Base-by-base conservation (phyloP, 1,140 invertebrate species). In the Eupeodes corollae region DNA sequence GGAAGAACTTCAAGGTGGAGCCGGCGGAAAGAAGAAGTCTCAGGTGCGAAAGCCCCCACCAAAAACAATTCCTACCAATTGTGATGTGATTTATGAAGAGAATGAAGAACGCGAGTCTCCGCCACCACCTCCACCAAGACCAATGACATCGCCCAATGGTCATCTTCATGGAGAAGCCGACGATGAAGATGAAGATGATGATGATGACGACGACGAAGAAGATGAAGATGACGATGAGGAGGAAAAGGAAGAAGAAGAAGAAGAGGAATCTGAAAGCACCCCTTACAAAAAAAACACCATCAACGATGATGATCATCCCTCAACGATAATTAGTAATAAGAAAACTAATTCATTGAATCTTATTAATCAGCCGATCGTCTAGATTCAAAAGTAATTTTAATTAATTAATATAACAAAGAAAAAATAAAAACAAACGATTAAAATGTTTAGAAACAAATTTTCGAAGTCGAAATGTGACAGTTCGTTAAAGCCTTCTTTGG, bases 41-140 rank as follows among this genome's bases (percentile, higher is more conserved):
- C 30, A 55, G 3, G 40, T 57, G 0, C 58, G 62, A 42, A 68
- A 67, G 34, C 63, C 63, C 10, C 63, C 63, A 40, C 59, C 63
- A 11, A 67, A 67, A 44, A 61, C 61, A 18, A 53, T 67, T 49
- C 52, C 63, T 49, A 67, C 56, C 54, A 67, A 54, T 54, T 68
- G 65, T 57, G 65, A 68, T 52, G 65, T 68, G 43, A 68, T 68
- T 43, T 68, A 68, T 46, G 65, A 68, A 51, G 64, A 67, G 32
- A 61, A 63, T 51, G 63, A 67, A 45, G 64, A 67, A 42, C 56
- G 61, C 3, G 59, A 64, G 5, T 57, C 61, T 10, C 59, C 64
- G 12, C 63, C 63, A 16, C 56, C 56, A 10, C 46, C 46, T 15
- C 42, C 45, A 50, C 31, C 30, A 40, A 37, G 38, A 54, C 50